Evolutionary conservation across 2,888 invertebrate genomes (phyloP), one percentile per base, ranked within the genome.

Genomic region (Limnephilus marmoratus): DNA sequence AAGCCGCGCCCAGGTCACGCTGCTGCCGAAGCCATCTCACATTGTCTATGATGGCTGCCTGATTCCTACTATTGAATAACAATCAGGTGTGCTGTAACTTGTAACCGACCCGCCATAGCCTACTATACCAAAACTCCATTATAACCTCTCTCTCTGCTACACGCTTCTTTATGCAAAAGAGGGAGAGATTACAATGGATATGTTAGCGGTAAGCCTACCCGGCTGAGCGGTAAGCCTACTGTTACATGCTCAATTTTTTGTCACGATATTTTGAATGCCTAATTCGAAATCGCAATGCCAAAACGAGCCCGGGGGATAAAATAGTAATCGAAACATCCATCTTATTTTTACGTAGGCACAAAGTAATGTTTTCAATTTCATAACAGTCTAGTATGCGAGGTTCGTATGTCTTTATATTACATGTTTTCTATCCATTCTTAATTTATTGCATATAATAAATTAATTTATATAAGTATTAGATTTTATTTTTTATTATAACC

Each of bases 1-100:
- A 91, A 68, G 88, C 90, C 90, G 89, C 92, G 81, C 92, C 91
- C 90, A 90, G 92, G 92, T 90, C 92, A 90, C 85, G 85, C 82
- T 41, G 90, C 85, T 85, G 90, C 15, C n/a, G 53, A n/a, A 86
- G 92, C 82, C 53, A 85, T 81, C 49, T 41, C 80, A 34, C 85
- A 88, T 91, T 92, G 92, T 92, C 88, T 92, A 88, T 34, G 45
- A 68, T 80, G 88, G 88, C 45, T 80, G 91, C 41, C 81, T 24
- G 37, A 29, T 68, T 68, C 45, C 41, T 90, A 81, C 81, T 90
- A 86, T 90, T 90, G 92, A 92, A 91, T 92, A 92, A 91, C 91
- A 89, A 92, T 92, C 85, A 82, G 85, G 85, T 91, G 91, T 89
- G 81, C 85, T 49, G 53, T 86, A 86, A 86, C 15, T 68, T 68